phyloP scores from a whole-genome alignment of 1,140 invertebrate species.

The Lordiphosa collinella region DNA sequence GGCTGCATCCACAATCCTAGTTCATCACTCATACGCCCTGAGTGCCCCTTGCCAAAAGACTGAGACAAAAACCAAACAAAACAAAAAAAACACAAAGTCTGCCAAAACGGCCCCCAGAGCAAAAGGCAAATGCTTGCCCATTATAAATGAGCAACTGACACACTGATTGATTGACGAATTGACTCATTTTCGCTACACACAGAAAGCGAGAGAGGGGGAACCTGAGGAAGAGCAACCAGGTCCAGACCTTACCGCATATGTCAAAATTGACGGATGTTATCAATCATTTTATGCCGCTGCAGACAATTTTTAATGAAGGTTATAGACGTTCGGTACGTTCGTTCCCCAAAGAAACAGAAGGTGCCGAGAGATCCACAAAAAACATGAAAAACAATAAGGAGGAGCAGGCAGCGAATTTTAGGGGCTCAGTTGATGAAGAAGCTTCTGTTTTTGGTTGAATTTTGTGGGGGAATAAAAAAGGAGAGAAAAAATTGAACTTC shows the following conservation, averaged over 20 bases:
- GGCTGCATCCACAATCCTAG: constrained; percentile 1
- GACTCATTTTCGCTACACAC: constrained; percentile 55
- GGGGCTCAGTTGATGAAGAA: not conserved
- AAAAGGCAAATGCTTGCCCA: constrained; percentile 30
- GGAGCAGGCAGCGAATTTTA: not conserved
- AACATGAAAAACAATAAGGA: not conserved
- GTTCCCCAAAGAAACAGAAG: constrained; percentile 18
- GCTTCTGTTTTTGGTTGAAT: too few relatives aligned
- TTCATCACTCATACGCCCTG: not conserved
- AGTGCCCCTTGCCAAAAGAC: too few relatives aligned
- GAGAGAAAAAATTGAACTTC: too few relatives aligned
- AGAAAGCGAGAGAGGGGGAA: constrained; percentile 15
- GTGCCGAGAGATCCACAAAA: too few relatives aligned
- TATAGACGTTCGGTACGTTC: constrained; percentile 74
- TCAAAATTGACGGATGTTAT: constrained; percentile 79
- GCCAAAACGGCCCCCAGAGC: constrained; percentile 7
- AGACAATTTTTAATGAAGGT: constrained; percentile 76
- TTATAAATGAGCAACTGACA: constrained; percentile 73
- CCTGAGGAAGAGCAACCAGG: constrained; percentile 6
- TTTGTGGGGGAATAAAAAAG: too few relatives aligned
- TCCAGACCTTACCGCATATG: constrained; percentile 62
- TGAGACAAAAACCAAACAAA: too few relatives aligned
- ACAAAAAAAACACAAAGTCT: too few relatives aligned
- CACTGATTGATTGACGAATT: constrained; percentile 76
- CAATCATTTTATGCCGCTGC: constrained; percentile 76